These are phyloP conservation scores for Hyperopisus bebe DNA, from an alignment of 2,113 vertebrate genomes.

Conservation along the genomic window DNA sequence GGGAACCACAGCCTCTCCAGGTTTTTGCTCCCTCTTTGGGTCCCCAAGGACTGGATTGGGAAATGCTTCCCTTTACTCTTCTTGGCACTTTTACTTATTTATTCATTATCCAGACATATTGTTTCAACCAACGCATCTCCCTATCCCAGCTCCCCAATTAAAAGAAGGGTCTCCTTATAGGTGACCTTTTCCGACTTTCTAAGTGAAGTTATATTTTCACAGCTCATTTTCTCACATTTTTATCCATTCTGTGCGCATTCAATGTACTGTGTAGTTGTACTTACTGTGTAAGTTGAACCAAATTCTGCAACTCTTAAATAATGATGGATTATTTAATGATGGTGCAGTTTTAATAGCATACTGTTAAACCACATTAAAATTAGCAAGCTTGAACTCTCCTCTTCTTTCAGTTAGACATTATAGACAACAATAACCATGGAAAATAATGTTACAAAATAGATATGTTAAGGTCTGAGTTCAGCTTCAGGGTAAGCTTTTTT, in stretches of 20 bases:
- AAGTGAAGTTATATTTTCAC: not conserved
- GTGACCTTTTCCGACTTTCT: slow-evolving; percentile 48
- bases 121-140: slow-evolving; percentile 40
- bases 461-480: not conserved
- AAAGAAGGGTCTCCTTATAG: slow-evolving; percentile 47
- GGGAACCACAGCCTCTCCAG: not conserved
- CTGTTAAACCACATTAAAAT: not conserved
- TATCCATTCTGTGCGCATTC: slow-evolving; percentile 7
- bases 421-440: not conserved
- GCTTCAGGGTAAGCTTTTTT: not conserved
- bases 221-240: slow-evolving; percentile 6
- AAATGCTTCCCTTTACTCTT: slow-evolving; percentile 3
- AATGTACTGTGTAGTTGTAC: no score
- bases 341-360: not conserved
- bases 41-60: not conserved
- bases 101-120: slow-evolving; percentile 53
- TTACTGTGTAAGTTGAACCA: not conserved
- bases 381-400: not conserved
- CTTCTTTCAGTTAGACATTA: not conserved
- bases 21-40: not conserved
- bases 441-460: not conserved
- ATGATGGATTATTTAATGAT: not conserved
- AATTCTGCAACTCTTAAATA: not conserved
- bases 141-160: slow-evolving; percentile 36
- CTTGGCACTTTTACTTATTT: slow-evolving; percentile 51